Evolutionary conservation across 1,140 invertebrate species (phyloP), one percentile per base, ranked within the genome.

Genomic region (Phymastichus coffea): DNA sequence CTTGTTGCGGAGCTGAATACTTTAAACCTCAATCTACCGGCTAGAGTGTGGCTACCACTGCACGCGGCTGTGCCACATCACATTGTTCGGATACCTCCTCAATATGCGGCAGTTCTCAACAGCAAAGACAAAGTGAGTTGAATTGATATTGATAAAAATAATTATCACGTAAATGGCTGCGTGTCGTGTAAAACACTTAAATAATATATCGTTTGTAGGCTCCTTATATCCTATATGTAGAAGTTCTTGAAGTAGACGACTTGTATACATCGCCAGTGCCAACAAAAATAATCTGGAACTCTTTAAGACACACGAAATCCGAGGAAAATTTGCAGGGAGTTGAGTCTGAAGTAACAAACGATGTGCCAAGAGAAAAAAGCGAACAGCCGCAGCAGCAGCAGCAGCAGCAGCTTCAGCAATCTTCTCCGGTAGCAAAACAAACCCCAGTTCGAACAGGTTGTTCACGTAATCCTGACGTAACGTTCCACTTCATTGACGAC

Each of bases 141-240:
- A 64, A 43, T 49, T 48, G 23, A 26, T 10, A 1, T 3, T 28
- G n/a, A 9, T 48, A 30, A n/a, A n/a, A n/a, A n/a, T n/a, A n/a
- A n/a, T n/a, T n/a, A n/a, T 2, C 3, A 23, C 26, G 7, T 44
- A 1, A 14, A 23, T 3, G 22, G 22, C 20, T 22, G 9, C 26
- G 14, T 43, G 41, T 4, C 41, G 7, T 47, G 25, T 26, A 26
- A 47, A 19, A 1, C 25, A 14, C 17, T 1, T 30, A 9, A 17
- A 57, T 49, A 48, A n/a, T n/a, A n/a, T n/a, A n/a, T n/a, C n/a
- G n/a, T n/a, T 80, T 77, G 25, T 75, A 94, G 89, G 95, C 97
- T 40, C 97, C 97, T 0, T 99, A 97, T 75, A 92, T 99, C 71
- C 91, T 99, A 67, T 99, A 98, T 78, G 91, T 98, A 26, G 97